Evolutionary conservation across 2,113 vertebrate genomes (phyloP).

Genomic region (Festucalex cinctus): DNA sequence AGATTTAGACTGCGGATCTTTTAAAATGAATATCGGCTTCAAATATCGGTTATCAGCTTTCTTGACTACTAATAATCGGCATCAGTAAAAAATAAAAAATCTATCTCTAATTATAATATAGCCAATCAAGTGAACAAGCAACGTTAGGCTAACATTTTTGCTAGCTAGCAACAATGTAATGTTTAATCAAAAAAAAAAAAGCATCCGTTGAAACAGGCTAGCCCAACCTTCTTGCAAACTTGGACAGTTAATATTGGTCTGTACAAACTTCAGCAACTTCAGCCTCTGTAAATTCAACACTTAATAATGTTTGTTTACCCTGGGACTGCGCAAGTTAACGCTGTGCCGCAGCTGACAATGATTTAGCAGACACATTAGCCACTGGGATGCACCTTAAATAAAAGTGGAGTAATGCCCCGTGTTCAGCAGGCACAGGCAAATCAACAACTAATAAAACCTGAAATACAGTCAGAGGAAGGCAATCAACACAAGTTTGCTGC

Average conservation of each 20-base stretch:
- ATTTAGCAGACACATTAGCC: background rate
- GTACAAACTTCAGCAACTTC: background rate
- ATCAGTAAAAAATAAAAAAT: no score
- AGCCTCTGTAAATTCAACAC: background rate
- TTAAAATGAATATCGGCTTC: no score
- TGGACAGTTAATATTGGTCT: background rate
- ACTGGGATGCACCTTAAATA: conserved; percentile 6
- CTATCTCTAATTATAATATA: no score
- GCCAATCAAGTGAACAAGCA: no score
- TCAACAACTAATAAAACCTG: conserved; percentile 7
- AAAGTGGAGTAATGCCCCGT: background rate
- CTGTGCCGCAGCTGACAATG: background rate
- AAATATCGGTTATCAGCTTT: no score
- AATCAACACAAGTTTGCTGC: background rate
- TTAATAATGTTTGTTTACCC: conserved; percentile 30
- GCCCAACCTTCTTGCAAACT: background rate
- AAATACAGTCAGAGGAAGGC: conserved; percentile 2
- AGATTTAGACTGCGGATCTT: background rate
- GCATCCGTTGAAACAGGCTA: background rate
- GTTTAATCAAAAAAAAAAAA: no score
- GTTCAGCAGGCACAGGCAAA: conserved; percentile 6
- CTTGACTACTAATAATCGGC: no score
- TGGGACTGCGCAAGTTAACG: background rate
- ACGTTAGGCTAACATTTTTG: no score
- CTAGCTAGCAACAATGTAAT: no score